Evolutionary conservation across 2,113 vertebrate species (phyloP), one percentile per base, ranked within the genome.

Genomic region (Irena cyanogastra): DNA sequence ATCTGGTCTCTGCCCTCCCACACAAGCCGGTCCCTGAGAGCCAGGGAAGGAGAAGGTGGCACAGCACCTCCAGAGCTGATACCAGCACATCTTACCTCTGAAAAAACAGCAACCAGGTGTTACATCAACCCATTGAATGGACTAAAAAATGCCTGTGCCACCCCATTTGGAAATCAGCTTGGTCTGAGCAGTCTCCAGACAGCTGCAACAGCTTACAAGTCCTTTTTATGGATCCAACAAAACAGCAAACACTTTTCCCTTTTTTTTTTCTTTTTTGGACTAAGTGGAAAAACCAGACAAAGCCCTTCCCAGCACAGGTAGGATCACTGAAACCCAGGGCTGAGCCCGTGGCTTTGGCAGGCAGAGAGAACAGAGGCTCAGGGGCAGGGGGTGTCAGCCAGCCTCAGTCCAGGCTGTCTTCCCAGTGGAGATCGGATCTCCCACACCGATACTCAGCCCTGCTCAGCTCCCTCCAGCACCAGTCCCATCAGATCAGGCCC

Each of bases 401-500:
- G 82, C 86, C 89, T 81, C n/a, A 16, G 50, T 47, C 37, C 65
- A 22, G 14, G 5, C 71, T 89, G 89, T 68, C 89, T 89, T 92
- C 75, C 66, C 59, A 3, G 59, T 5, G 3, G 76, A 80, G 93
- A 87, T n/a, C 0, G 1, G 14, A 45, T 95, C 89, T 80, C 80
- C 60, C 68, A 53, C 71, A 35, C 15, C 3, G 3, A 82, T 11
- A 28, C 16, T 41, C 57, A 68, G 86, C 93, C 69, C 76, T 14
- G 52, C 87, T 86, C 4, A 0, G 72, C 33, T 88, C 19, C 1
- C 68, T 77, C 83, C 89, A 78, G 94, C 30, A 1, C 69, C 81
- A 61, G 56, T 13, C n/a, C 11, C 17, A 84, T 79, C 87, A 30
- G 81, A 96, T 92, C 96, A 93, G 93, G 94, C 86, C 91, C 83